phyloP scores from a whole-genome alignment of 2,113 vertebrate genomes.

The Clarias macrocephalus region DNA sequence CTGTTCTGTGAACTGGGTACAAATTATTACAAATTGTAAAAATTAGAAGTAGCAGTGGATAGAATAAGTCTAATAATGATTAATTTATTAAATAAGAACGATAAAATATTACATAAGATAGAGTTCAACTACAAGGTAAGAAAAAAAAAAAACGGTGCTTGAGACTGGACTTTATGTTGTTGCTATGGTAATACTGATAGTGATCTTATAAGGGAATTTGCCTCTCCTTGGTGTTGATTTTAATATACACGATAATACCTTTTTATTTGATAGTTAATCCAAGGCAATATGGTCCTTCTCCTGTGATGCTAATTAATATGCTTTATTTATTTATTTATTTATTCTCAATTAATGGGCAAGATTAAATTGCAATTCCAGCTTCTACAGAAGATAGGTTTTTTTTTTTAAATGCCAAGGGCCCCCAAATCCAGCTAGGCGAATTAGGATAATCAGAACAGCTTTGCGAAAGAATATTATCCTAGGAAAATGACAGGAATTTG shows the following conservation, averaged over 20 bases:
- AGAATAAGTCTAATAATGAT: not conserved
- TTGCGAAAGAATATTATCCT: constrained; percentile 24
- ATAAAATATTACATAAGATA: not conserved
- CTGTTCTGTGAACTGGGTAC: not conserved
- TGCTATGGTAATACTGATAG: constrained; percentile 49
- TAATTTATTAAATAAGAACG: not conserved
- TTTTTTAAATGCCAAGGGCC: constrained; percentile 51
- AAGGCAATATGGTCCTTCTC: constrained; percentile 43
- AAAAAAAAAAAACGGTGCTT: constrained; percentile 7
- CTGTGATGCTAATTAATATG: constrained; percentile 52
- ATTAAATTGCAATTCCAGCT: constrained; percentile 49
- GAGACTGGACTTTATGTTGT: constrained; percentile 38
- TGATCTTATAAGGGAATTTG: constrained; percentile 45
- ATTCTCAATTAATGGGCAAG: constrained; percentile 49
- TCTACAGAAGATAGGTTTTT: constrained; percentile 39
- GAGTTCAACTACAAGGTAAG: not conserved
- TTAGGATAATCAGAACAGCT: constrained; percentile 28
- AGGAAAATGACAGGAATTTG: constrained; percentile 12
- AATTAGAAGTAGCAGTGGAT: not conserved
- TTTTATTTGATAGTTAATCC: constrained; percentile 59
- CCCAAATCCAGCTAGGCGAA: constrained; percentile 29
- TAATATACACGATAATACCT: constrained; percentile 57
- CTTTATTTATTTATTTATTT: constrained; percentile 46
- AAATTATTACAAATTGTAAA: not conserved
- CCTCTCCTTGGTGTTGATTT: constrained; percentile 50